These are phyloP conservation scores for Stenopsyche tienmushanensis DNA, from an alignment of 1,140 invertebrate genomes.

Conservation along the genomic window DNA sequence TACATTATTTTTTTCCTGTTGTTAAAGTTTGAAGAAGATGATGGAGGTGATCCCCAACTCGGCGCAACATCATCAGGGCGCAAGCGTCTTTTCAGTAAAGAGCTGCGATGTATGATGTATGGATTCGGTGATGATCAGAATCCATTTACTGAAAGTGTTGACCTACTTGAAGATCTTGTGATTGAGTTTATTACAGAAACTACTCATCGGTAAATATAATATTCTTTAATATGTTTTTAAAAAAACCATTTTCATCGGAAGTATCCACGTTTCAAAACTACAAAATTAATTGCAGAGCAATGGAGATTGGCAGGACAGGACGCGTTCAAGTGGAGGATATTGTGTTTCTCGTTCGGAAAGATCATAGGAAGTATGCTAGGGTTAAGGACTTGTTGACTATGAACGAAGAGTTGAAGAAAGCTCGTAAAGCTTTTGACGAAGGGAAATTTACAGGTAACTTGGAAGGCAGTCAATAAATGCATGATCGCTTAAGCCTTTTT, in stretches of 20 bases:
- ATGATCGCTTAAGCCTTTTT: too few species aligned
- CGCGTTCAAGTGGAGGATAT: constrained; percentile 97
- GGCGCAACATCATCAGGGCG: constrained; percentile 68
- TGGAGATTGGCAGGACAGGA: constrained; percentile 95
- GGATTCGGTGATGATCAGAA: constrained; percentile 99
- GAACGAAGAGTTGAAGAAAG: constrained; percentile 99
- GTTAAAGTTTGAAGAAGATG: constrained; percentile 40
- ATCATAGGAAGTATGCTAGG: constrained; percentile 94
- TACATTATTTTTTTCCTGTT: too few species aligned
- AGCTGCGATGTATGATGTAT: constrained; percentile 98
- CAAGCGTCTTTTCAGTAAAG: constrained; percentile 86
- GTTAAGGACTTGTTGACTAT: constrained; percentile 97
- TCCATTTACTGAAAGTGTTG: constrained; percentile 98
- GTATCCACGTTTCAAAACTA: neutral
- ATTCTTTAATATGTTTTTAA: constrained; percentile 8
- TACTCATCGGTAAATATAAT: constrained; percentile 66
- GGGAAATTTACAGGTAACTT: constrained; percentile 79
- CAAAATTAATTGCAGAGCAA: constrained; percentile 72
- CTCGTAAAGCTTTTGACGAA: constrained; percentile 99
- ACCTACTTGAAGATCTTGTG: constrained; percentile 95
- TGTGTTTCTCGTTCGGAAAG: constrained; percentile 97
- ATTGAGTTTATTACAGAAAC: constrained; percentile 98
- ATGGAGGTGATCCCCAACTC: constrained; percentile 48
- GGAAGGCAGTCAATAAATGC: constrained; percentile 25
- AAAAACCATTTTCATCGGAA: neutral